Conservation (phyloP, 2,888 invertebrate genomes). For the Biston stratarius region DNA sequence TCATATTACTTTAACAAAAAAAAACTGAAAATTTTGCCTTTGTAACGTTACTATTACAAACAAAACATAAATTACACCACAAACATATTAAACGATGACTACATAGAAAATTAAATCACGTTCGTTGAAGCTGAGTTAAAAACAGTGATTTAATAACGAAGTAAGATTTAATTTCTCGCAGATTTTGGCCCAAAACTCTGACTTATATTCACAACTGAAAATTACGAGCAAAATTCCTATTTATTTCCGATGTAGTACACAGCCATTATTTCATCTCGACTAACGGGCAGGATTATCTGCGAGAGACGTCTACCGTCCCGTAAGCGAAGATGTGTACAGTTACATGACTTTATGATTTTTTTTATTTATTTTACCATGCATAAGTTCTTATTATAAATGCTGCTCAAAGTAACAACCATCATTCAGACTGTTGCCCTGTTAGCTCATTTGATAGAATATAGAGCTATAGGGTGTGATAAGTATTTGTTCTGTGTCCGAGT, state of each 20-base stretch:
- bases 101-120: too few species aligned
- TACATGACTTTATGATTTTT: constrained; percentile 10
- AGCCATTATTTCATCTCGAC: constrained; percentile 46
- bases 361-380: neutral
- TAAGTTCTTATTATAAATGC: too few species aligned
- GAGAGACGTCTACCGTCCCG: constrained; percentile 68
- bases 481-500: too few species aligned
- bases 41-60: too few species aligned
- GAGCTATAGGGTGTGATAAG: too few species aligned
- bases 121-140: neutral
- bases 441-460: too few species aligned
- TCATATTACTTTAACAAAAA: too few species aligned
- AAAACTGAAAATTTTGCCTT: too few species aligned
- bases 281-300: constrained; percentile 74
- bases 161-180: neutral
- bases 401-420: too few species aligned
- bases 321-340: constrained; percentile 6
- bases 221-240: constrained; percentile 29
- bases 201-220: constrained; percentile 13
- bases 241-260: constrained; percentile 41
- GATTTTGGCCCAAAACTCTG: constrained; percentile 6
- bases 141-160: neutral
- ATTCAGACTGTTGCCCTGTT: too few species aligned
- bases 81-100: too few species aligned
- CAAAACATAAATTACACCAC: too few species aligned